Percentiles rank a stretch among this genome's conserved stretches.
These are phyloP conservation scores for Gonocerus acuteangulatus DNA, from an alignment of 2,888 invertebrate genomes.

Conservation along the genomic window DNA sequence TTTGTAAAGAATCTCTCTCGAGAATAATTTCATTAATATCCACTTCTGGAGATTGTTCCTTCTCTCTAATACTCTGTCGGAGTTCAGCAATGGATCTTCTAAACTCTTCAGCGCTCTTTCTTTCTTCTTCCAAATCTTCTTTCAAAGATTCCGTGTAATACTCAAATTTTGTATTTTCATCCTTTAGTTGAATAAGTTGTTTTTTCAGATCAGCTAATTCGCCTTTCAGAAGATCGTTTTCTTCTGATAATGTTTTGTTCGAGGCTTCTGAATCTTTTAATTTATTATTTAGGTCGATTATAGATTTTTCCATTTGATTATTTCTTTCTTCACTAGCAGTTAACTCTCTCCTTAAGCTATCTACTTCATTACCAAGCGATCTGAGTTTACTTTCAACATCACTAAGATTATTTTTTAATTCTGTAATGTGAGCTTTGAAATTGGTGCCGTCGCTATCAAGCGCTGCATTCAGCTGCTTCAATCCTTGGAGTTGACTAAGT, in stretches of 20 bases:
- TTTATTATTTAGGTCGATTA: not conserved
- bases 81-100: not conserved
- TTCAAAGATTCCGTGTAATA: not conserved
- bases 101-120: not conserved
- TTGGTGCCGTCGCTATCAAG: too few species aligned
- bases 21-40: not conserved
- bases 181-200: not conserved
- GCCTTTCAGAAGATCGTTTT: slow-evolving; percentile 10
- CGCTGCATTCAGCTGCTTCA: too few species aligned
- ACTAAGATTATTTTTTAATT: too few species aligned
- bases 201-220: not conserved
- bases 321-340: not conserved
- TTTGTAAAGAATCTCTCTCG: not conserved
- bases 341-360: not conserved
- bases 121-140: not conserved
- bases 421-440: too few species aligned
- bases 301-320: not conserved
- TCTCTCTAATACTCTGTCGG: not conserved
- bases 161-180: not conserved
- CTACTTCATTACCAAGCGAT: not conserved
- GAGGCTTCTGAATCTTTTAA: not conserved
- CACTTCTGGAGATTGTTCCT: not conserved
- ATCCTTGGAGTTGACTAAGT: too few species aligned
- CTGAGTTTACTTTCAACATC: too few species aligned
- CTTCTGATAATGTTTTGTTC: not conserved